Percentiles rank a stretch among this genome's conserved stretches.
Evolutionary conservation across 1,140 invertebrate genomes (phyloP).

Genomic region (Cephus cinctus): DNA sequence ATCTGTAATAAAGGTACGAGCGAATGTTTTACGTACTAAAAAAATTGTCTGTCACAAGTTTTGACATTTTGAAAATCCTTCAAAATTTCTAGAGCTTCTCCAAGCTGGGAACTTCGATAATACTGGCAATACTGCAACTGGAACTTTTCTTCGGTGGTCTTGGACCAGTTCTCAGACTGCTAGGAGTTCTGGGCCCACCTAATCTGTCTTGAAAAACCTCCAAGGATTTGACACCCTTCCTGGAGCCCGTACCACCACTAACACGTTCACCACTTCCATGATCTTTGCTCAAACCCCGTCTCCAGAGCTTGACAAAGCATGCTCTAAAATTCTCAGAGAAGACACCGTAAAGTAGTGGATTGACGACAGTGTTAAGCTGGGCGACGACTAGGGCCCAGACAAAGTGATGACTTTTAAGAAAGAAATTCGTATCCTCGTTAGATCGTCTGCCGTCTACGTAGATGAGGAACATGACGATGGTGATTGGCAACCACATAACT

Average conservation of each 20-base stretch:
- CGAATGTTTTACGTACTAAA: not conserved
- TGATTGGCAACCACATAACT: slow-evolving; percentile 64
- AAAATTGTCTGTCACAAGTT: not conserved
- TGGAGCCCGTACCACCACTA: slow-evolving; percentile 19
- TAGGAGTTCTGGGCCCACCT: slow-evolving; percentile 23
- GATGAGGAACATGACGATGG: slow-evolving; percentile 59
- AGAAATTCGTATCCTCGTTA: slow-evolving; percentile 55
- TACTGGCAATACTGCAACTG: slow-evolving; percentile 42
- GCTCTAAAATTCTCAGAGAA: slow-evolving; percentile 75
- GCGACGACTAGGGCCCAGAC: slow-evolving; percentile 62
- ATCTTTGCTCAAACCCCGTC: slow-evolving; percentile 15
- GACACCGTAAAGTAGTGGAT: slow-evolving; percentile 77
- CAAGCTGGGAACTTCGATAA: slow-evolving; percentile 39
- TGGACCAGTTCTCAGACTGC: slow-evolving; percentile 26
- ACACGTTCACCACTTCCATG: slow-evolving; percentile 24
- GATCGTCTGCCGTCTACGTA: slow-evolving; percentile 59
- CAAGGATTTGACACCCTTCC: slow-evolving; percentile 30
- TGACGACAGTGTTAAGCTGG: slow-evolving; percentile 72
- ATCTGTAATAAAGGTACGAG: too few species aligned
- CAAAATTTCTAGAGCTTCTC: slow-evolving; percentile 29
- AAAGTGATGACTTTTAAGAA: slow-evolving; percentile 59
- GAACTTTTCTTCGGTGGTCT: slow-evolving; percentile 36
- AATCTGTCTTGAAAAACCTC: slow-evolving; percentile 34
- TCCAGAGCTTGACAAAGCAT: slow-evolving; percentile 53
- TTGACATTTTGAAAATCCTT: not conserved